Evolutionary conservation across 2,888 invertebrate species (phyloP).

Genomic region (Andrena bucephala): DNA sequence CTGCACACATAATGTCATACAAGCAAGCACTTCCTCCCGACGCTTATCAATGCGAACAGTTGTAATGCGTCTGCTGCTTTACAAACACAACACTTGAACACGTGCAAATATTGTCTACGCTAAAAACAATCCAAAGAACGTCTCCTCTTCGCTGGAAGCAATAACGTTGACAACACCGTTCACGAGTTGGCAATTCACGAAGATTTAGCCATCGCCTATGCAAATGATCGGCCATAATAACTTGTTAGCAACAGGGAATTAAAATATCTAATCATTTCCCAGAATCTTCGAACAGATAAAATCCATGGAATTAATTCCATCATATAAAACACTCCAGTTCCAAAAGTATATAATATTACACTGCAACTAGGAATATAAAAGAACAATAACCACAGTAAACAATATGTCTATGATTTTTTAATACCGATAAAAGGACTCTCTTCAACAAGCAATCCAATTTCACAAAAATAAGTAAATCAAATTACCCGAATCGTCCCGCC

Average conservation of each 20-base stretch:
- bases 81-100: not conserved
- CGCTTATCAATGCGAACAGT: slow-evolving; percentile 5
- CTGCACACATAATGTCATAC: not conserved
- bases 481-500: slow-evolving; percentile 18
- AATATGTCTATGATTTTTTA: not conserved
- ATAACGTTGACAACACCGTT: not conserved
- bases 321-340: no score
- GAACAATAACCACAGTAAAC: not conserved
- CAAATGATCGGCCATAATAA: not conserved
- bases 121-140: not conserved
- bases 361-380: no score
- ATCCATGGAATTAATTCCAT: not conserved
- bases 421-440: not conserved
- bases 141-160: not conserved
- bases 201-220: not conserved
- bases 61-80: not conserved
- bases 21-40: not conserved
- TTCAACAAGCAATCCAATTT: not conserved
- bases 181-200: not conserved
- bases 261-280: not conserved
- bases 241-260: not conserved
- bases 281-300: not conserved
- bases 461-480: not conserved
- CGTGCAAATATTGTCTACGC: not conserved
- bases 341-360: no score